A percentile compares a stretch with the other conserved stretches of the same genome.
These are phyloP conservation scores for Adoxophyes honmai DNA, from an alignment of 1,140 invertebrate genomes.

Conservation along the genomic window DNA sequence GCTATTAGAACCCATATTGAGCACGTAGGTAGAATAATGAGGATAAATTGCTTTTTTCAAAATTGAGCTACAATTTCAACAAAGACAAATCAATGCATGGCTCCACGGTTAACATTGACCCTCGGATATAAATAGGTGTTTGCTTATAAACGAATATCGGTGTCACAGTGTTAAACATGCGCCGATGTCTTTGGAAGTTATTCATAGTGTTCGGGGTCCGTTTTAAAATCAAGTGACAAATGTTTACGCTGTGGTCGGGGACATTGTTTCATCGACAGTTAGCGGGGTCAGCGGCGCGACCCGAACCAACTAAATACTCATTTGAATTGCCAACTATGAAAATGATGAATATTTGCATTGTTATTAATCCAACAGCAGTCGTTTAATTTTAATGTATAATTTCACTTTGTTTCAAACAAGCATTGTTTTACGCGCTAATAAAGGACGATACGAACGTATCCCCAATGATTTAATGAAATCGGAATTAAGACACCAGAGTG, in stretches of 20 bases:
- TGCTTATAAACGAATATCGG: too few species aligned
- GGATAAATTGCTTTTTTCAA: too few species aligned
- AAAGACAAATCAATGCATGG: too few species aligned
- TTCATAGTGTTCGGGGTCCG: constrained; percentile 7
- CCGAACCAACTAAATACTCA: constrained; percentile 40
- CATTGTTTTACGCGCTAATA: constrained; percentile 1
- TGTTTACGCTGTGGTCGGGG: neutral
- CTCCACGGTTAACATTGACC: too few species aligned
- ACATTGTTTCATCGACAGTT: constrained; percentile 17
- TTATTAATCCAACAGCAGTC: constrained; percentile 28
- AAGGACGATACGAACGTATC: too few species aligned
- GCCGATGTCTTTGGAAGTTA: neutral
- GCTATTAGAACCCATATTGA: too few species aligned
- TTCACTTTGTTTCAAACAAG: constrained; percentile 14
- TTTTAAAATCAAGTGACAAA: constrained; percentile 3
- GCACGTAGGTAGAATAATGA: too few species aligned
- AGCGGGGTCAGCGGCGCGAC: constrained; percentile 28
- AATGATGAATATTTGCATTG: constrained; percentile 48
- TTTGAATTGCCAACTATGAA: constrained; percentile 45
- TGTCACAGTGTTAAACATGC: neutral
- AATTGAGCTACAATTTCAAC: too few species aligned
- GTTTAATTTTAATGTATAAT: constrained; percentile 20
- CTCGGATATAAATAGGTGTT: too few species aligned
- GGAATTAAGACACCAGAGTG: too few species aligned
- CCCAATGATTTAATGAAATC: too few species aligned